Evolutionary conservation across 2,888 invertebrate genomes (phyloP).

Genomic region (Nephrotoma appendiculata): DNA sequence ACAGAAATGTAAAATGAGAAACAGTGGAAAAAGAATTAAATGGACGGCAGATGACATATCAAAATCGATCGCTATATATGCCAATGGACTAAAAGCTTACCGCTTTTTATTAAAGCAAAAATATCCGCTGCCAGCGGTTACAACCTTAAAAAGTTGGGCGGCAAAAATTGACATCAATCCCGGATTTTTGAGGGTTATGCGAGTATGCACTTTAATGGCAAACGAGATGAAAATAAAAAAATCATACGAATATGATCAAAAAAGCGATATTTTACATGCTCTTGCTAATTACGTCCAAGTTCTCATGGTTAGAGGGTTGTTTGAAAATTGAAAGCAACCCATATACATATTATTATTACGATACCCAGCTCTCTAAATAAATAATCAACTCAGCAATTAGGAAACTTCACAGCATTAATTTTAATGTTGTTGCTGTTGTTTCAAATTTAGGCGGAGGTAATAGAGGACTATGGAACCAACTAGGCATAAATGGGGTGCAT

Average conservation of each 20-base stretch:
- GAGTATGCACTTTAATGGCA: background rate
- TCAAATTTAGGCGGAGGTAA: conserved; percentile 6
- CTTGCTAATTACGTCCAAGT: conserved; percentile 9
- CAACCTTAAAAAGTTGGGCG: background rate
- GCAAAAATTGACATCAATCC: background rate
- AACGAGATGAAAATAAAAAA: no score
- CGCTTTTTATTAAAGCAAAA: conserved; percentile 1
- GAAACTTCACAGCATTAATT: conserved; percentile 4
- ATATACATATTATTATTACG: background rate
- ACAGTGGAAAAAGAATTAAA: background rate
- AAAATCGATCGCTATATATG: conserved; percentile 1
- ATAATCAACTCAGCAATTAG: background rate
- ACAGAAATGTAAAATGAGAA: background rate
- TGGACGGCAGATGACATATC: background rate
- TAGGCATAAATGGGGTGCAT: background rate
- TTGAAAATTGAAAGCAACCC: background rate
- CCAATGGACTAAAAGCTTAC: background rate
- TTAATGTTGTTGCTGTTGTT: conserved; percentile 5
- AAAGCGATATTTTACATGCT: background rate
- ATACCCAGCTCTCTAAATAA: background rate
- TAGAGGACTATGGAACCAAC: background rate
- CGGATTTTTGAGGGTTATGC: background rate
- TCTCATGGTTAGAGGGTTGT: conserved; percentile 4
- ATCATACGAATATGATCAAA: background rate
- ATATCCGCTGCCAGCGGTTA: background rate